These are phyloP conservation scores for Poecile montanus DNA, from an alignment of 2,797 vertebrate genomes.

Conservation along the genomic window DNA sequence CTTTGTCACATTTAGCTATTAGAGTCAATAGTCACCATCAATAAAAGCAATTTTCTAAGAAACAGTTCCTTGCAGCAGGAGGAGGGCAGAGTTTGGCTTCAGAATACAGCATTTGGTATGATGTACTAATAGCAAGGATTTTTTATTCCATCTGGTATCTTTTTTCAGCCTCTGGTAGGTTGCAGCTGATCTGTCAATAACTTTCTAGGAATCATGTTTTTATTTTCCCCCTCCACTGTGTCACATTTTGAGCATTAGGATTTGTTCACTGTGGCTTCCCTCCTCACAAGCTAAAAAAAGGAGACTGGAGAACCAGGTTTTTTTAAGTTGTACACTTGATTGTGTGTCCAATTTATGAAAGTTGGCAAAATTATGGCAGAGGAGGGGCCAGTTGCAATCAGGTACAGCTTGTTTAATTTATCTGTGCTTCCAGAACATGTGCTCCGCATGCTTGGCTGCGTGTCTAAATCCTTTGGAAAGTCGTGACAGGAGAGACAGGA, in stretches of 20 bases:
- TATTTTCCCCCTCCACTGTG: background rate
- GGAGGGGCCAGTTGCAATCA: background rate
- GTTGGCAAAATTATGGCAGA: background rate
- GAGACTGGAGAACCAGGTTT: background rate
- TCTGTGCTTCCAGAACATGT: background rate
- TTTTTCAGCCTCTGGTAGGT: background rate
- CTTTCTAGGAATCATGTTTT: background rate
- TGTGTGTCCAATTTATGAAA: background rate
- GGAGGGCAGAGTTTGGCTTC: background rate
- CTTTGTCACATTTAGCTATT: background rate
- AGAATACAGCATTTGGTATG: background rate
- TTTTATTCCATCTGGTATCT: background rate
- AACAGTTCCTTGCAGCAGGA: background rate
- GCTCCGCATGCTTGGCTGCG: background rate
- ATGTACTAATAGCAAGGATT: background rate
- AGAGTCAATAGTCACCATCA: background rate
- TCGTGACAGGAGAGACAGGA: background rate
- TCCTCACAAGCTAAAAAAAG: background rate
- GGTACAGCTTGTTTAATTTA: background rate
- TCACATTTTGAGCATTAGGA: background rate
- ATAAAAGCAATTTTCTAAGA: background rate
- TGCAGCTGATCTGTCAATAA: slow-evolving; percentile 21
- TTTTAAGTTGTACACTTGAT: background rate
- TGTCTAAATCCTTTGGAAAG: background rate
- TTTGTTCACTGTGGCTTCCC: background rate